Percentiles rank a stretch among this genome's conserved stretches.
Conservation (phyloP, 2,888 invertebrate genomes). For the Eilema caniola region DNA sequence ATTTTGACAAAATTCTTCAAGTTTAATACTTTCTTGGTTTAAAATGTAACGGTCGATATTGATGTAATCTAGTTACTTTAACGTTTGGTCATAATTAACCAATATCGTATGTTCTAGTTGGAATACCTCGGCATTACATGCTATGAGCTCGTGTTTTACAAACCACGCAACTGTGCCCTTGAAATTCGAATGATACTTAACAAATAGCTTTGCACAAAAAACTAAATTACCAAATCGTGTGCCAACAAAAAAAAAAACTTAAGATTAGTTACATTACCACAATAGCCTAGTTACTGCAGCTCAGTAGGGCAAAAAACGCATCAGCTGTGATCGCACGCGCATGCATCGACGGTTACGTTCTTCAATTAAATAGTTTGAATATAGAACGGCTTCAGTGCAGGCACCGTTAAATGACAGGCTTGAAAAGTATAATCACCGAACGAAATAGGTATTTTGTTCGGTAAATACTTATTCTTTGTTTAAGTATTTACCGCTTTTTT, state of each 20-base stretch:
- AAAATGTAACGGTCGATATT: neutral
- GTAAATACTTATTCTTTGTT: slow-evolving; percentile 10
- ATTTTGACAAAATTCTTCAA: neutral
- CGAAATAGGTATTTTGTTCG: neutral
- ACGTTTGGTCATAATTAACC: neutral
- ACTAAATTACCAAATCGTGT: slow-evolving; percentile 20
- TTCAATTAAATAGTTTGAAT: slow-evolving; percentile 51
- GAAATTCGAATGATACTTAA: slow-evolving; percentile 11
- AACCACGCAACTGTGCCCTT: slow-evolving; percentile 20
- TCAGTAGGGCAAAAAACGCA: slow-evolving; percentile 46
- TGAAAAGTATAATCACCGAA: slow-evolving; percentile 13
- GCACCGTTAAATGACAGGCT: slow-evolving; percentile 45
- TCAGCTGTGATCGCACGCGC: slow-evolving; percentile 67
- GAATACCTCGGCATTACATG: slow-evolving; percentile 6
- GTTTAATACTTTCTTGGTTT: neutral
- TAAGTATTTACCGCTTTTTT: neutral
- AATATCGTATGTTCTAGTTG: neutral
- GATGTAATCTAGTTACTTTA: neutral
- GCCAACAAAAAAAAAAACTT: slow-evolving; percentile 20
- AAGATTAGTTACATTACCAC: slow-evolving; percentile 36
- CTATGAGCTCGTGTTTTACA: neutral
- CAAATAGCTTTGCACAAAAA: slow-evolving; percentile 10
- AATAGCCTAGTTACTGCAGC: slow-evolving; percentile 43
- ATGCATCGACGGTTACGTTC: slow-evolving; percentile 65
- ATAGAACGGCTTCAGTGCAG: slow-evolving; percentile 41